A percentile compares a stretch with the other conserved stretches of the same genome.
Conservation (phyloP, 2,888 invertebrate genomes). For the Coelinius sp. region DNA sequence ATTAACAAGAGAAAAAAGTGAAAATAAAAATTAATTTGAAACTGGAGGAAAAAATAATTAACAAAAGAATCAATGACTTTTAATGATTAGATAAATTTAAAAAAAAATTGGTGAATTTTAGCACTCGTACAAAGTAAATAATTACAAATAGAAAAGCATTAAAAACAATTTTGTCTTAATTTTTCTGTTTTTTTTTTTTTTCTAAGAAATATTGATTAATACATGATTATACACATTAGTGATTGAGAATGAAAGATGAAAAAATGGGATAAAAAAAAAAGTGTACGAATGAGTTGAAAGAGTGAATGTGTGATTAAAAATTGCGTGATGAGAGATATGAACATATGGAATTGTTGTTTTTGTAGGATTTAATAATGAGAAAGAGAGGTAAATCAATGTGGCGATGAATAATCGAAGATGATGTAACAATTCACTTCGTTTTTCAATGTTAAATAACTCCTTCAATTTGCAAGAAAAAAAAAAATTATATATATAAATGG, state of each 20-base stretch:
- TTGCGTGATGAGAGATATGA: slow-evolving; percentile 50
- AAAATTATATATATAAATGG: slow-evolving; percentile 19
- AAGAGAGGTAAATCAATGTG: slow-evolving; percentile 52
- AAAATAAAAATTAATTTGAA: slow-evolving; percentile 39
- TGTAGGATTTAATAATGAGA: slow-evolving; percentile 62
- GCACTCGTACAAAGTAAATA: slow-evolving; percentile 51
- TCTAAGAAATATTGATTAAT: slow-evolving; percentile 64
- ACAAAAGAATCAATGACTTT: slow-evolving; percentile 41
- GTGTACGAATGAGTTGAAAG: slow-evolving; percentile 43
- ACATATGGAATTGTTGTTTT: slow-evolving; percentile 58
- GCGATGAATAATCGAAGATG: slow-evolving; percentile 54
- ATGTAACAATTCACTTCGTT: slow-evolving; percentile 41
- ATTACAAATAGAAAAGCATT: slow-evolving; percentile 59
- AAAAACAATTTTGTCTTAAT: no score
- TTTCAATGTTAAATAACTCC: slow-evolving; percentile 46
- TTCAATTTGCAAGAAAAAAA: slow-evolving; percentile 47
- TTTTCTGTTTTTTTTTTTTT: slow-evolving; percentile 51
- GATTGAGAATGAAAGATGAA: slow-evolving; percentile 46
- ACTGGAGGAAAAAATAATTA: slow-evolving; percentile 36
- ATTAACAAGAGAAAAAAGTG: slow-evolving; percentile 39
- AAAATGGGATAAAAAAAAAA: no score
- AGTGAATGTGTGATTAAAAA: slow-evolving; percentile 45
- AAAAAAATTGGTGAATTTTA: slow-evolving; percentile 52
- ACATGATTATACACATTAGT: slow-evolving; percentile 59
- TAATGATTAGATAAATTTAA: slow-evolving; percentile 38